Evolutionary conservation across 2,797 vertebrate genomes (phyloP), one percentile per base, ranked within the genome.

Genomic region (Hippocampus kuda): DNA sequence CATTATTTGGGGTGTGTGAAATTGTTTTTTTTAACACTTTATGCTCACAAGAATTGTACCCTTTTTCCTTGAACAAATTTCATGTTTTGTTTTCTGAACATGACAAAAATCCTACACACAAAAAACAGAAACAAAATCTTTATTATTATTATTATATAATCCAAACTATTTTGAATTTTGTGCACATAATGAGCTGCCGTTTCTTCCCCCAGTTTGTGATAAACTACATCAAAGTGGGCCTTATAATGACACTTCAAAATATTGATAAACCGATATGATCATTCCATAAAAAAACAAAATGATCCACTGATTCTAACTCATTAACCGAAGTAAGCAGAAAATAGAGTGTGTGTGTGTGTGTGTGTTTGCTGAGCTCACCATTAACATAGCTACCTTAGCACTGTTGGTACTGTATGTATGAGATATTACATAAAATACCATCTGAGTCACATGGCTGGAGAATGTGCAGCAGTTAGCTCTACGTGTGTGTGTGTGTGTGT

Each of bases 371-470:
- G 46, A 48, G 13, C 46, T 54, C 10, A 10, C 27, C 12, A 10
- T 18, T 48, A 26, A 73, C 71, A 57, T 16, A 13, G 67, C 77
- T 79, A 84, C 79, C 71, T 75, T 74, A 26, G 68, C 77, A 74
- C 75, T 75, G 64, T 30, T 72, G 41, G 68, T 72, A 8, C 34
- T 38, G 34, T 38, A 60, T 75, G 70, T 68, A 60, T 70, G 81
- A 80, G 70, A 74, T 72, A 75, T 87, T 85, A 82, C 69, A 85
- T 88, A 80, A 83, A 86, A 81, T 69, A 71, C 18, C 24, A 7
- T 15, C 20, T 70, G 79, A 81, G 81, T 84, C 79, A 81, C 77
- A 75, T 75, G 81, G 74, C 66, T 72, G 64, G 75, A 63, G 69
- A 79, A 73, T 84, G 81, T 81, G 82, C 67, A 5, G 71, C 70